Base-by-base conservation (phyloP, 2,113 vertebrate genomes). In the Pygoscelis adeliae region DNA sequence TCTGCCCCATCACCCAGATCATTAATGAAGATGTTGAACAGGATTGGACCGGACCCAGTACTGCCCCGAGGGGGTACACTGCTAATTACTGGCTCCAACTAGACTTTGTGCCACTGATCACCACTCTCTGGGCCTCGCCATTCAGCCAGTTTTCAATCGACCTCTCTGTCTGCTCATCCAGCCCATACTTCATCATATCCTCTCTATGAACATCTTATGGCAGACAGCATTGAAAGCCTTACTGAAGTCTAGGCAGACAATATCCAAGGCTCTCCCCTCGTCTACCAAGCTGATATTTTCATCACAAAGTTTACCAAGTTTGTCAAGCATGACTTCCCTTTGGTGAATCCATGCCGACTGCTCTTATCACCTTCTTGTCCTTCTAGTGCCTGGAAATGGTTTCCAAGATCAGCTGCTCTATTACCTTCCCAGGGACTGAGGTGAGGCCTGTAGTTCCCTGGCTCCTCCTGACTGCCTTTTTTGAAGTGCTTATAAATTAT, bases 111-210 rank as follows among this genome's bases (percentile, higher is more conserved):
- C 10, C 44, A 58, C 10, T 36, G 40, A 71, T 26, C 21, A 78
- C 1, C 1, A 2, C 32, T 36, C 70, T 40, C 47, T n/a, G 25
- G 8, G 32, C 21, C 20, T 0, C 0, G 36, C 19, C 65, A 52
- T 38, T 63, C 53, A 67, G 56, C 5, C 26, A 44, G 29, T 38
- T 76, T 71, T 77, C 56, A 55, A 12, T 1, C 0, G 0, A 55
- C 6, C 8, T 67, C 1, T 0, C 26, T 18, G 14, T 27, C 58
- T 80, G 30, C 40, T 63, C 36, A 40, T 59, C 13, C 23, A 88
- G 53, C 23, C 15, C 30, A 40, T 15, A 47, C 7, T 40, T 44
- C 53, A 42, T 26, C 50, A 38, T 16, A 19, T 34, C 34, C 22
- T 42, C 47, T 56, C 36, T 11, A 30, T 3, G 4, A 58, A 79